Conservation (phyloP, 2,797 vertebrate species). For the Hypotaenidia philippensis region DNA sequence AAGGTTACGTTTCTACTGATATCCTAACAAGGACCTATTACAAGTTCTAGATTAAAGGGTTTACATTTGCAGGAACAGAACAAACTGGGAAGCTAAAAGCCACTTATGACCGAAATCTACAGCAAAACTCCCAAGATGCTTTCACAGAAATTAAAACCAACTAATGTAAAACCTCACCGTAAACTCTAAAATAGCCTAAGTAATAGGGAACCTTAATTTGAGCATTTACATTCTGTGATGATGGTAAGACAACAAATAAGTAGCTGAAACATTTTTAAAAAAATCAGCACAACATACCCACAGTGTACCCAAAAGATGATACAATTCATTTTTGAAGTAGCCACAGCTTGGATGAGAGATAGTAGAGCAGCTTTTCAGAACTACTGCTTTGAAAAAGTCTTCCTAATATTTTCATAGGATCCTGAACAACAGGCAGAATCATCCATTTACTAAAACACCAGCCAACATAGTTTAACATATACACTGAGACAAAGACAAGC, state of each 20-base stretch:
- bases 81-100: background rate
- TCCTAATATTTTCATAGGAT: background rate
- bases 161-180: background rate
- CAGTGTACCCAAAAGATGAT: rapidly evolving
- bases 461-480: rapidly evolving
- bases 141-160: background rate
- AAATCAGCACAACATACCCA: background rate
- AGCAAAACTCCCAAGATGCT: background rate
- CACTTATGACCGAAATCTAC: background rate
- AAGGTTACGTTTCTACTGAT: background rate
- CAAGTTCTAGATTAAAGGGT: background rate
- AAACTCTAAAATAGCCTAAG: background rate
- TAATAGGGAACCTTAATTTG: background rate
- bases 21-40: background rate
- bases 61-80: background rate
- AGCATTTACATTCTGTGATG: rapidly evolving
- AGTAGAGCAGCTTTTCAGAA: background rate
- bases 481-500: background rate
- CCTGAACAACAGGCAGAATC: rapidly evolving
- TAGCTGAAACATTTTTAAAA: background rate
- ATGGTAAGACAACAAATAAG: background rate
- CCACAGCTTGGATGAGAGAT: background rate
- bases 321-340: background rate
- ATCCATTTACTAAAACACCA: rapidly evolving
- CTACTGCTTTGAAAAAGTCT: background rate